Conservation (phyloP, 2,888 invertebrate species). For the Megastigmus dorsalis region DNA sequence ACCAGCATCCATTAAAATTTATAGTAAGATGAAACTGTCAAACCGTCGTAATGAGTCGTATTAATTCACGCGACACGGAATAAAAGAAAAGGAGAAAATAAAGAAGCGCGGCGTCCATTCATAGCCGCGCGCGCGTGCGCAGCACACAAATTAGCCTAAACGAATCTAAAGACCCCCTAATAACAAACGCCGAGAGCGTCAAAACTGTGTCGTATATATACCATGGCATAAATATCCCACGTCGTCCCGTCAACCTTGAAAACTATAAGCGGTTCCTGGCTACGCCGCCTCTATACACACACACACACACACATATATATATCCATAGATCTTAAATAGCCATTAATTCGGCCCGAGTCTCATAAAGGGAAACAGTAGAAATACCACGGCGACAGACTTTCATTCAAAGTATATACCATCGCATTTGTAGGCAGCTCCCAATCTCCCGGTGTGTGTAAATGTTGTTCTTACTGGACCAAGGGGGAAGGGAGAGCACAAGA, state of each 20-base stretch:
- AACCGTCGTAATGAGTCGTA: neutral
- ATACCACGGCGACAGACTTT: too few species aligned
- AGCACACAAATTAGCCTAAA: constrained; percentile 17
- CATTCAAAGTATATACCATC: too few species aligned
- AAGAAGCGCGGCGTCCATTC: neutral
- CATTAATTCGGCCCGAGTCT: neutral
- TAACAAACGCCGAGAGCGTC: neutral
- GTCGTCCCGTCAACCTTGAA: constrained; percentile 2
- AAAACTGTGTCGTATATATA: constrained; percentile 6
- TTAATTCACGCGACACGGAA: neutral
- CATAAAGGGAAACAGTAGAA: neutral
- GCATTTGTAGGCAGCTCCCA: too few species aligned
- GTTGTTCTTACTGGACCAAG: too few species aligned
- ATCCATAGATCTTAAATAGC: neutral
- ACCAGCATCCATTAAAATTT: too few species aligned
- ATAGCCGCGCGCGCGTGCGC: neutral
- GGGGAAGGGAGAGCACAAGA: neutral
- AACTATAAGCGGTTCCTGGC: neutral
- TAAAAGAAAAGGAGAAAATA: neutral
- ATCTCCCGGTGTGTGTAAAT: too few species aligned
- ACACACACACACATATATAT: neutral
- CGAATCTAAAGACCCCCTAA: constrained; percentile 16
- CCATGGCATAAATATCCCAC: too few species aligned
- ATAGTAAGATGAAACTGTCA: too few species aligned
- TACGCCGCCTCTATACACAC: neutral